Base-by-base conservation (phyloP, 2,113 vertebrate genomes). In the Cygnus atratus region DNA sequence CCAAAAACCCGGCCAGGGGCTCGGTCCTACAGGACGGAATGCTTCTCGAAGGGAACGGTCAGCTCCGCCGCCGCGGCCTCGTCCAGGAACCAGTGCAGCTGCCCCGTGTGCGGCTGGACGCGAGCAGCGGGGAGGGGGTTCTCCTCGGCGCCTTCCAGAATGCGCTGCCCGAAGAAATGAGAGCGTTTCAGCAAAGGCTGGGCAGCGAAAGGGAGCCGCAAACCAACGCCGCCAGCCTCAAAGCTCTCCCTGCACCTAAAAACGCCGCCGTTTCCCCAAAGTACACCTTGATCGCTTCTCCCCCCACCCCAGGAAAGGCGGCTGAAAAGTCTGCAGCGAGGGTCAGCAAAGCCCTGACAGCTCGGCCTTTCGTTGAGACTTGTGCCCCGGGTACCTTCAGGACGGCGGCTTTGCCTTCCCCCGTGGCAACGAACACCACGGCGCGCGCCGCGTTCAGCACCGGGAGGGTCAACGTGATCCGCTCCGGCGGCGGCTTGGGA, bases 81-180 rank as follows among this genome's bases (percentile, higher is more conserved):
- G 20, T 99, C 99, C 52, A 99, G 93, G 87, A 99, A 98, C 99
- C 99, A 99, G 84, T 98, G 97, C n/a, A 99, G 98, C 80, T 98
- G 98, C 28, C 99, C 99, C 0, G 97, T 96, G 59, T 79, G 94
- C 1, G 99, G 99, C 44, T 67, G 95, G 21, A 99, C 98, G 2
- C 98, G 97, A 3, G 99, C 98, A 0, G 99, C 99, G 1, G 99
- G 99, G 21, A 99, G 97, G 0, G 95, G 95, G 6, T 97, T 96
- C 11, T 97, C 97, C 33, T 98, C 98, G 17, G 97, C 80, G 4
- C 97, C 98, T 95, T 99, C 98, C 93, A 99, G 94, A 52, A 99
- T 98, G 58, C 98, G 98, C 99, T 98, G 96, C 12, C 1, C 25
- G 68, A 59, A 95, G 25, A 96, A 13, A 87, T 18, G 12, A 35